These are phyloP conservation scores for Lagopus leucura DNA, from an alignment of 2,113 vertebrate genomes.

Conservation along the genomic window DNA sequence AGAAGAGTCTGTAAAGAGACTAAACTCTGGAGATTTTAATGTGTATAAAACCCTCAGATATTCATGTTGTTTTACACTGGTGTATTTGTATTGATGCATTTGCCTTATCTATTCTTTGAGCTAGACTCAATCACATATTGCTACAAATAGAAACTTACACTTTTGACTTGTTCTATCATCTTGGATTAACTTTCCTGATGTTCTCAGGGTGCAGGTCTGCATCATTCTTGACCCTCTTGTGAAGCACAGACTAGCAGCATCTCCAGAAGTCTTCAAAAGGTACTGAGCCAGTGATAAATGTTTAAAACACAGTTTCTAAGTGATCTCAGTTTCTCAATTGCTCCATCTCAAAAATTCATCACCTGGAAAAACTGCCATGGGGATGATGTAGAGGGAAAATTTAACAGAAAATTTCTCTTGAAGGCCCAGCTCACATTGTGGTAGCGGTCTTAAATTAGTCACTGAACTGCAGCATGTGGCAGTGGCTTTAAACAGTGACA, in stretches of 20 bases:
- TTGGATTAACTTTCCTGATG: not conserved
- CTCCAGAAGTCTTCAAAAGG: not conserved
- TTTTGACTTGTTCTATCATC: not conserved
- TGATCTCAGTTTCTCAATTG: fast-evolving
- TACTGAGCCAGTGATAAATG: not conserved
- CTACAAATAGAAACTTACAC: not conserved
- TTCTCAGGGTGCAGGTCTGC: not conserved
- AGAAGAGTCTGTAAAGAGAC: not conserved
- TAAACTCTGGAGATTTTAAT: not conserved
- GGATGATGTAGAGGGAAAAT: not conserved
- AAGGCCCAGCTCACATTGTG: not conserved
- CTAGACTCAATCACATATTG: not conserved
- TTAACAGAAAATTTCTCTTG: not conserved
- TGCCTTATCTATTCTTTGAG: not conserved
- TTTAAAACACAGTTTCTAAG: not conserved
- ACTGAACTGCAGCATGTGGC: not conserved
- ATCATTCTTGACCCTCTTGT: not conserved
- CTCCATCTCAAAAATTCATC: not conserved
- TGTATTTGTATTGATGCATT: not conserved
- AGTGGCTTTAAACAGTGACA: not conserved
- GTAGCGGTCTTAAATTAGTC: not conserved
- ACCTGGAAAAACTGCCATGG: not conserved
- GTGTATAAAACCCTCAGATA: not conserved
- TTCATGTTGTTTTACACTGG: fast-evolving
- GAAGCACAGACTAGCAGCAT: not conserved